Percentiles rank a stretch among this genome's conserved stretches.
phyloP scores from a whole-genome alignment of 2,113 vertebrate species.

The Pangasianodon hypophthalmus region DNA sequence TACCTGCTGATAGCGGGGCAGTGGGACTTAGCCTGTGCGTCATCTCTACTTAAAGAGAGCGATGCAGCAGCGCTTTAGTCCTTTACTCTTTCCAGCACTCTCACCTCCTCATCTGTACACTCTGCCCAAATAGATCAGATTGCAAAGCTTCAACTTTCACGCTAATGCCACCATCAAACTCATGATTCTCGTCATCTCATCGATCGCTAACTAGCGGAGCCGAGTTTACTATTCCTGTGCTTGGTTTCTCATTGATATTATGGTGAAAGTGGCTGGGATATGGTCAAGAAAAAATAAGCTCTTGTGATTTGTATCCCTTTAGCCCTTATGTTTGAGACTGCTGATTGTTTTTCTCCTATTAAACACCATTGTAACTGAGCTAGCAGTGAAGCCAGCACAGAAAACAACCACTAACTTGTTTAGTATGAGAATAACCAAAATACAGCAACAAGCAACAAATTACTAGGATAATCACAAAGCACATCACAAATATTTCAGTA shows the following conservation, averaged over 20 bases:
- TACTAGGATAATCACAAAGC: background rate
- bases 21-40: no score
- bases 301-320: background rate
- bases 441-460: background rate
- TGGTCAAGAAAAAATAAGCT: background rate
- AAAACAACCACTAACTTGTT: no score
- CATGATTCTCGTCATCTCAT: background rate
- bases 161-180: background rate
- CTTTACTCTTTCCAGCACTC: background rate
- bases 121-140: background rate
- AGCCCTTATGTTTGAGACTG: background rate
- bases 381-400: background rate
- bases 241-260: background rate
- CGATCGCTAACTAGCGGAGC: background rate
- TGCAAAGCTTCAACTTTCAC: background rate
- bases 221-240: background rate
- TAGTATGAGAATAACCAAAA: background rate
- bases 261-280: background rate
- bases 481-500: background rate
- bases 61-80: background rate
- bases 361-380: background rate
- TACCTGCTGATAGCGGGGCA: no score
- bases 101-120: background rate
- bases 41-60: background rate
- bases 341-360: background rate